Evolutionary conservation across 2,888 invertebrate genomes (phyloP).

Genomic region (Pseudeuparius sepicola): DNA sequence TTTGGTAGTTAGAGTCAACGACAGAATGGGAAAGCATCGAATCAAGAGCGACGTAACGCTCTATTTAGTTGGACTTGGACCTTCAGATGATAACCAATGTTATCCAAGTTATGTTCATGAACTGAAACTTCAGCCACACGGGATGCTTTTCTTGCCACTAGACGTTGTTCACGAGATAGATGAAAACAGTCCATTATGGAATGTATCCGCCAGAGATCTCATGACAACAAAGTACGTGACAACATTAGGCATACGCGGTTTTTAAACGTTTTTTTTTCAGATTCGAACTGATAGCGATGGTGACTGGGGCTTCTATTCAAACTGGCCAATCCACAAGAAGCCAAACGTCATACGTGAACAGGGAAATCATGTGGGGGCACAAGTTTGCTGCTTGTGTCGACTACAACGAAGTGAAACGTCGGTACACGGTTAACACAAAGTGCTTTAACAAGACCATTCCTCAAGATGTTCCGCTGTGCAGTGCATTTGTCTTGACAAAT

Average conservation of each 20-base stretch:
- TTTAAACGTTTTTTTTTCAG: conserved; percentile 37
- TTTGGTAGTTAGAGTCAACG: conserved; percentile 69
- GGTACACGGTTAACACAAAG: conserved; percentile 50
- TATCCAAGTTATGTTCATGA: conserved; percentile 62
- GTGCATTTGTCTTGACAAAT: conserved; percentile 69
- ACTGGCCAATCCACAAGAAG: conserved; percentile 63
- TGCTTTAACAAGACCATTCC: conserved; percentile 52
- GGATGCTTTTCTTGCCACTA: conserved; percentile 70
- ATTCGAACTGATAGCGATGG: conserved; percentile 67
- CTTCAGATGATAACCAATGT: conserved; percentile 53
- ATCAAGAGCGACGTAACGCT: conserved; percentile 55
- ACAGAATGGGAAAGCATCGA: conserved; percentile 46
- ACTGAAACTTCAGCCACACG: conserved; percentile 51
- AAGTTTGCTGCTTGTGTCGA: conserved; percentile 46
- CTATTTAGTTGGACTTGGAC: conserved; percentile 47
- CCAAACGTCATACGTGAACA: conserved; percentile 63
- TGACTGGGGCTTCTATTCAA: conserved; percentile 69
- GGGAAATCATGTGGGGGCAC: conserved; percentile 75
- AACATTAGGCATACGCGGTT: no score
- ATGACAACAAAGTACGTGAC: conserved; percentile 44
- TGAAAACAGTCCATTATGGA: conserved; percentile 61
- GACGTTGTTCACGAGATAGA: conserved; percentile 74
- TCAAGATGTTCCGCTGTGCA: conserved; percentile 69
- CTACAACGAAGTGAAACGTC: conserved; percentile 47
- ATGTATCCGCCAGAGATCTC: conserved; percentile 64